Conservation (phyloP, 1,140 invertebrate species). For the Parapsyche elsis region DNA sequence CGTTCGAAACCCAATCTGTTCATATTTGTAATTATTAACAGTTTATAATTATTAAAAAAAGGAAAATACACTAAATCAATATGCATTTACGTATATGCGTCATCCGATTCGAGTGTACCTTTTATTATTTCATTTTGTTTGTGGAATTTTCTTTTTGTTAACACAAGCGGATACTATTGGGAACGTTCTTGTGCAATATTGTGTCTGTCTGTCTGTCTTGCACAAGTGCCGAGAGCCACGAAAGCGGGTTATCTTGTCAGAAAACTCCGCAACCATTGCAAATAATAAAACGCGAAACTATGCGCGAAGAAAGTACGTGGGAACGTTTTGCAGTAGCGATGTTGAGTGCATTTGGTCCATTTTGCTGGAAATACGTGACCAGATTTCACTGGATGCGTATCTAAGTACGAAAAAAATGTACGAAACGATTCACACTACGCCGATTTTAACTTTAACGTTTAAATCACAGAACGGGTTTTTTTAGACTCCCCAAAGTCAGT, state of each 20-base stretch:
- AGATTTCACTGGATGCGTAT: background rate
- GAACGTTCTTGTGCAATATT: slow-evolving; percentile 9
- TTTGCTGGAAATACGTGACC: background rate
- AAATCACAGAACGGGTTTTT: too few species aligned
- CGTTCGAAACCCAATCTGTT: too few species aligned
- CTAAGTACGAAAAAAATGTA: too few species aligned
- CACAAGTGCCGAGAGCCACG: slow-evolving; percentile 18
- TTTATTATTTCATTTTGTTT: too few species aligned
- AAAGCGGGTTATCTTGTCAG: slow-evolving; percentile 14
- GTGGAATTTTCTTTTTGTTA: background rate
- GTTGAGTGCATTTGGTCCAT: background rate
- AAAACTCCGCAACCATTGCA: background rate
- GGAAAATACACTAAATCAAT: too few species aligned
- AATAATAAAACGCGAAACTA: slow-evolving; percentile 14
- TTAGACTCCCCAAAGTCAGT: too few species aligned
- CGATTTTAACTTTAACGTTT: too few species aligned
- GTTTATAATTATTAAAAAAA: too few species aligned
- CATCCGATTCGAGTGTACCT: too few species aligned
- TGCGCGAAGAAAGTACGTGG: slow-evolving; percentile 18
- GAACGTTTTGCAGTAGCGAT: background rate
- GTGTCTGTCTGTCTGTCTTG: background rate
- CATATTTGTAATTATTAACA: too few species aligned
- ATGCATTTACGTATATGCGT: too few species aligned
- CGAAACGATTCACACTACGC: too few species aligned
- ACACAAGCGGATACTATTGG: background rate